These are phyloP conservation scores for Andricus grossulariae DNA, from an alignment of 1,140 invertebrate genomes.

Conservation along the genomic window DNA sequence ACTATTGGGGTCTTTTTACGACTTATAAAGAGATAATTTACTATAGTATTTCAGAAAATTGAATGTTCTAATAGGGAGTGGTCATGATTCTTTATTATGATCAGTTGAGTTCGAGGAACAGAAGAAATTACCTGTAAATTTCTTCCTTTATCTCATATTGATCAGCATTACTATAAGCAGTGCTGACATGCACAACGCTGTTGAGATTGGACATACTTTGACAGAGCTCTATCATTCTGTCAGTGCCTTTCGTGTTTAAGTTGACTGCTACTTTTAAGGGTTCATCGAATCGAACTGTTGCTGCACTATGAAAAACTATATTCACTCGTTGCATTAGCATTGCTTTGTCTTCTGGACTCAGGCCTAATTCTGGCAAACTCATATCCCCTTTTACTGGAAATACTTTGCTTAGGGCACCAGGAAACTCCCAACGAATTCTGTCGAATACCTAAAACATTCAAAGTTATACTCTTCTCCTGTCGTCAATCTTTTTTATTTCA, in stretches of 20 bases:
- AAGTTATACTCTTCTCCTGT: no score
- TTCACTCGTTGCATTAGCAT: constrained; percentile 84
- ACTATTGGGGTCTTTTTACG: no score
- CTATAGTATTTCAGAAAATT: no score
- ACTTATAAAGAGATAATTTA: no score
- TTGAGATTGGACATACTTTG: constrained; percentile 82
- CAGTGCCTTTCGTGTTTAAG: constrained; percentile 84
- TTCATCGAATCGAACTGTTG: constrained; percentile 87
- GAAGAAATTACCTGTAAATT: constrained; percentile 79
- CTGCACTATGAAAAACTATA: constrained; percentile 95
- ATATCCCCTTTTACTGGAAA: constrained; percentile 86
- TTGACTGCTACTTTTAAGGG: constrained; percentile 83
- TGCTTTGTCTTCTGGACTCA: constrained; percentile 77
- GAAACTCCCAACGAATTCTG: constrained; percentile 80
- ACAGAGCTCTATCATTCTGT: constrained; percentile 80
- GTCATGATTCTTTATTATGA: no score
- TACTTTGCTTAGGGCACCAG: constrained; percentile 84
- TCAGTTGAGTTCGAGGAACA: background rate
- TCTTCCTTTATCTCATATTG: constrained; percentile 81
- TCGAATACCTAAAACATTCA: constrained; percentile 81
- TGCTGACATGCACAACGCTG: constrained; percentile 90
- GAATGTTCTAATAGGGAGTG: no score
- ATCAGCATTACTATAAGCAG: constrained; percentile 91
- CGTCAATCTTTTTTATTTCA: no score
- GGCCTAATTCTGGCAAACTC: constrained; percentile 79